Conservation (phyloP, 2,888 invertebrate species). For the Labia minor region DNA sequence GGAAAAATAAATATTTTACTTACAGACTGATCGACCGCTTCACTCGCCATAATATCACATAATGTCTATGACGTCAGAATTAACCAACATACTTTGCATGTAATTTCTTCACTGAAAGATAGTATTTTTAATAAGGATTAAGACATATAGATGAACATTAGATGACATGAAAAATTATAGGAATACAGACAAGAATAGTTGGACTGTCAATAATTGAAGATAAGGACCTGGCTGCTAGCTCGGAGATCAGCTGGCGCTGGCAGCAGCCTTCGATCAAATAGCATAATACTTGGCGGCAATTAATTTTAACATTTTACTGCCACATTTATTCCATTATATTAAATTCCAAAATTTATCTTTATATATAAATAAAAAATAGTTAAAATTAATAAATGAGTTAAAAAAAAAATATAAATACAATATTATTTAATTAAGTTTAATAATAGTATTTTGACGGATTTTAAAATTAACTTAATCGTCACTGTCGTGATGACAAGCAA, state of each 20-base stretch:
- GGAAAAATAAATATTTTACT: slow-evolving; percentile 20
- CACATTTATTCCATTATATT: too few relatives aligned
- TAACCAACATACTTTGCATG: slow-evolving; percentile 23
- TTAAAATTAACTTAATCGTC: background rate
- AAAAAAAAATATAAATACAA: too few relatives aligned
- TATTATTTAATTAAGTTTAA: too few relatives aligned
- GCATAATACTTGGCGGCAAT: too few relatives aligned
- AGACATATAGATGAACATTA: too few relatives aligned
- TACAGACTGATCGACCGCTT: slow-evolving; percentile 24
- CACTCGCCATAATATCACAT: slow-evolving; percentile 26
- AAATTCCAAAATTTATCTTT: too few relatives aligned
- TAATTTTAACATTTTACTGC: too few relatives aligned
- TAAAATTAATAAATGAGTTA: too few relatives aligned
- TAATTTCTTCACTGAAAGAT: slow-evolving; percentile 17
- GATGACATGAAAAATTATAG: too few relatives aligned
- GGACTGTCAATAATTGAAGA: background rate
- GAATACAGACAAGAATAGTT: background rate
- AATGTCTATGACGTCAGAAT: slow-evolving; percentile 20
- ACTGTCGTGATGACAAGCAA: background rate
- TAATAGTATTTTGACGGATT: background rate
- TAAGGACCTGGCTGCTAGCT: background rate
- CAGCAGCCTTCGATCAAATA: background rate
- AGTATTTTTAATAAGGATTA: too few relatives aligned
- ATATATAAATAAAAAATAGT: too few relatives aligned
- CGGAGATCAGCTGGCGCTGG: slow-evolving; percentile 13